These are phyloP conservation scores for Cyprinus carpio DNA, from an alignment of 2,113 vertebrate species.

Conservation along the genomic window DNA sequence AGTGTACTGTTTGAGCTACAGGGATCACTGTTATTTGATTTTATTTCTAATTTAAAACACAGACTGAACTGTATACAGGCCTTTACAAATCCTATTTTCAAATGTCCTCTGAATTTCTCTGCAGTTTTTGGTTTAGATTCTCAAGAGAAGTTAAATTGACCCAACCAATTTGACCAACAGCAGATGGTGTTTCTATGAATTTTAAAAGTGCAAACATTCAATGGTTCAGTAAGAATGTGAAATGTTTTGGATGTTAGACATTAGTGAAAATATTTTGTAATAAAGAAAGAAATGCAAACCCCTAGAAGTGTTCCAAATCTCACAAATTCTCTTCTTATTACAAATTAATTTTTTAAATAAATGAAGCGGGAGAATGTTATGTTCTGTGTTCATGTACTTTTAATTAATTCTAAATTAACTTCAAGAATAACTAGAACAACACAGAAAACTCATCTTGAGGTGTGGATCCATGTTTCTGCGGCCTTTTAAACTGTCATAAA, in stretches of 20 bases:
- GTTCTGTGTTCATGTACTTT: not conserved
- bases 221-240: not conserved
- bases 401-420: not conserved
- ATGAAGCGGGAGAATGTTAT: not conserved
- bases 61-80: not conserved
- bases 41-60: too few species aligned
- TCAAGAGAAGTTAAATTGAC: not conserved
- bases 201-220: not conserved
- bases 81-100: not conserved
- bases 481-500: not conserved
- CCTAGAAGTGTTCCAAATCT: not conserved
- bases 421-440: not conserved
- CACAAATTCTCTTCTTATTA: not conserved
- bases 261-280: not conserved
- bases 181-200: not conserved
- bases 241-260: not conserved
- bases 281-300: slow-evolving; percentile 8
- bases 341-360: not conserved
- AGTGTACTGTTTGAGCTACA: too few species aligned
- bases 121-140: not conserved
- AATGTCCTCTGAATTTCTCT: not conserved
- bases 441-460: not conserved
- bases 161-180: not conserved
- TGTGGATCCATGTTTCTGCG: slow-evolving; percentile 3
- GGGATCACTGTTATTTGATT: too few species aligned